These are phyloP conservation scores for Proteles cristata DNA, from an alignment of 2,113 vertebrate genomes.

Conservation along the genomic window DNA sequence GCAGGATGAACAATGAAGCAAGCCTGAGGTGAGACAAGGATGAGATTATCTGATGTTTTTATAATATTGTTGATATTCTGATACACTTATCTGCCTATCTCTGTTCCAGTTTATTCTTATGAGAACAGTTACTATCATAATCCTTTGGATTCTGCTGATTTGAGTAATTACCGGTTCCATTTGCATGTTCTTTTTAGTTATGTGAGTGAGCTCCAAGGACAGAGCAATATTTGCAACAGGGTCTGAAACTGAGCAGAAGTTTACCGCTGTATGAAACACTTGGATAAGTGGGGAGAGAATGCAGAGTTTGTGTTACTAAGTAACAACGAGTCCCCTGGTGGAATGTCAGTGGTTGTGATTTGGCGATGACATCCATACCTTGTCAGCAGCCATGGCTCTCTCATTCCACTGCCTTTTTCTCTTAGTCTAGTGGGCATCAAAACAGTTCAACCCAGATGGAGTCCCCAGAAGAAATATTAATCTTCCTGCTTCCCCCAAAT, in stretches of 20 bases:
- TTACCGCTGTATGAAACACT: not conserved
- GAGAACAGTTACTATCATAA: not conserved
- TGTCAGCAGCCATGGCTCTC: not conserved
- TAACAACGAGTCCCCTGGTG: not conserved
- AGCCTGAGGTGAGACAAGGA: not conserved
- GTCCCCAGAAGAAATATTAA: not conserved
- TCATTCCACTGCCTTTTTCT: not conserved
- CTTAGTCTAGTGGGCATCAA: not conserved
- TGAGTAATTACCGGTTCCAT: not conserved
- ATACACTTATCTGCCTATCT: not conserved
- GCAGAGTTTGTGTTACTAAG: not conserved
- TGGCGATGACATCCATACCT: not conserved
- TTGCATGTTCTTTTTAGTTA: not conserved
- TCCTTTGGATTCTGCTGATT: not conserved
- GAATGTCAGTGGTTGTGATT: not conserved
- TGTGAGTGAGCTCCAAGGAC: not conserved
- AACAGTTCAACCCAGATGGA: not conserved
- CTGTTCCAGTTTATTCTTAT: not conserved
- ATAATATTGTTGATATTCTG: not conserved
- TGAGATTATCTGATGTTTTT: not conserved
- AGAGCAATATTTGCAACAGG: not conserved
- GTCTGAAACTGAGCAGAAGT: conserved; percentile 42
- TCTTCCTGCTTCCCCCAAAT: not conserved
- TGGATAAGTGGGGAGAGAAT: not conserved
- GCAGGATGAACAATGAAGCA: not conserved